Evolutionary conservation across 2,113 vertebrate species (phyloP).

Genomic region (Platichthys flesus): DNA sequence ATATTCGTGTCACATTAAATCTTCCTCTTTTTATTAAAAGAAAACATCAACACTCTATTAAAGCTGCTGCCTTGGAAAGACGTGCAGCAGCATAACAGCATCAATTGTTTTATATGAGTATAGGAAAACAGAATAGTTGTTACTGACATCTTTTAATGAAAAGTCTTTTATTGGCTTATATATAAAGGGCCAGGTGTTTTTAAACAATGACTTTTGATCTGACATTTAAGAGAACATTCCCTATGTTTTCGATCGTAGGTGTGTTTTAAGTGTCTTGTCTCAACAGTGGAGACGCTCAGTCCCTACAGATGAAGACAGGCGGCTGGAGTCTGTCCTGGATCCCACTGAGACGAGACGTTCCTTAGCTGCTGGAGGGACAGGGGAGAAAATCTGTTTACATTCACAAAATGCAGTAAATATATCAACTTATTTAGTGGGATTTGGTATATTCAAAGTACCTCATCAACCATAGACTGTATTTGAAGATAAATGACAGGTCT

Average conservation of each 20-base stretch:
- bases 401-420: too few species aligned
- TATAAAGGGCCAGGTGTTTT: background rate
- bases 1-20: background rate
- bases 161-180: too few species aligned
- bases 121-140: too few species aligned
- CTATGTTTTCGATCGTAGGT: background rate
- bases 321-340: background rate
- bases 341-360: background rate
- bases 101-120: conserved; percentile 6
- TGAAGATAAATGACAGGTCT: too few species aligned
- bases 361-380: background rate
- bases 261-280: too few species aligned
- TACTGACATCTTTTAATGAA: too few species aligned
- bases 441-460: too few species aligned
- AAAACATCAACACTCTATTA: background rate
- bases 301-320: conserved; percentile 5
- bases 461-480: too few species aligned
- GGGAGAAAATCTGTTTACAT: background rate
- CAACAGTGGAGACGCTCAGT: too few species aligned
- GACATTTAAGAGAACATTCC: conserved; percentile 20
- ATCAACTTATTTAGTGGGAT: too few species aligned
- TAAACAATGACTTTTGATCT: conserved; percentile 7
- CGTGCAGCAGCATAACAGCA: background rate
- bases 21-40: background rate
- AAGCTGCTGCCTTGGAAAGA: conserved; percentile 18